Evolutionary conservation across 2,888 invertebrate genomes (phyloP).

Genomic region (Chloromyia formosa): DNA sequence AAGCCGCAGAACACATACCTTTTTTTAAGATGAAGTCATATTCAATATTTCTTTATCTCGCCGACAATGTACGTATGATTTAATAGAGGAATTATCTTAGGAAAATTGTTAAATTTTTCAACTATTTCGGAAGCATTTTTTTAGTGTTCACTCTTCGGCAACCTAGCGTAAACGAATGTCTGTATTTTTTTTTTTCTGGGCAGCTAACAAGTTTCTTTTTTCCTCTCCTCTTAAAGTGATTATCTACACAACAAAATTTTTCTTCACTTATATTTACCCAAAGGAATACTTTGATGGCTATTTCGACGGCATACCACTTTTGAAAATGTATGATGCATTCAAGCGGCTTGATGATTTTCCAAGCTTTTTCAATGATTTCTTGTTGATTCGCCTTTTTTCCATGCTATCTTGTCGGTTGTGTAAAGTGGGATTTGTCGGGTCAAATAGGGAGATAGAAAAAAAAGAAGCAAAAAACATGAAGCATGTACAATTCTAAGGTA

Average conservation of each 20-base stretch:
- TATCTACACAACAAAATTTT: too few relatives aligned
- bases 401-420: background rate
- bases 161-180: slow-evolving; percentile 11
- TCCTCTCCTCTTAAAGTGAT: background rate
- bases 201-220: slow-evolving; percentile 5
- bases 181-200: background rate
- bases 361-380: too few relatives aligned
- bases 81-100: slow-evolving; percentile 39
- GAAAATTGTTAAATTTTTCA: slow-evolving; percentile 29
- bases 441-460: background rate
- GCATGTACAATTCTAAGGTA: slow-evolving; percentile 33
- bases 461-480: slow-evolving; percentile 6
- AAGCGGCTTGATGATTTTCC: too few relatives aligned
- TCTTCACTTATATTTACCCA: too few relatives aligned
- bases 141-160: background rate
- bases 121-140: slow-evolving; percentile 37
- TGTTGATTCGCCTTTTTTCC: slow-evolving; percentile 8
- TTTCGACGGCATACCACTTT: too few relatives aligned
- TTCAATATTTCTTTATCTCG: background rate
- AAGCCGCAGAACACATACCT: slow-evolving; percentile 11
- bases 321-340: too few relatives aligned
- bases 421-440: background rate
- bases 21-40: background rate
- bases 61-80: slow-evolving; percentile 16
- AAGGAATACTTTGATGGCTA: too few relatives aligned